These are phyloP conservation scores for Dendroctonus ponderosae DNA, from an alignment of 1,140 invertebrate species.

Conservation along the genomic window DNA sequence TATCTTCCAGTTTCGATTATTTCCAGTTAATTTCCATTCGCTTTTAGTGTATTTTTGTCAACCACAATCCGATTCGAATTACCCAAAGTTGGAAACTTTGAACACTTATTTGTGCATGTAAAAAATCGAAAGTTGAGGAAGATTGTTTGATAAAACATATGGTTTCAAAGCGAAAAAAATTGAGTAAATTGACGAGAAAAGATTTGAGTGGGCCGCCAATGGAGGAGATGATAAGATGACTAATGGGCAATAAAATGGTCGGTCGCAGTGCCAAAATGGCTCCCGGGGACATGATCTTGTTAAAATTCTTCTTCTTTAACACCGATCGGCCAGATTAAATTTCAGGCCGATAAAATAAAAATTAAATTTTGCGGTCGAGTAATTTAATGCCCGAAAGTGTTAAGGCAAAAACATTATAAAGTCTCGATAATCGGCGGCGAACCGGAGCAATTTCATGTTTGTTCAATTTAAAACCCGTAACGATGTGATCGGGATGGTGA, in stretches of 20 bases:
- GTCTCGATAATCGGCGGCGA: constrained; percentile 5
- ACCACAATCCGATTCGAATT: no score
- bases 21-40: no score
- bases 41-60: no score
- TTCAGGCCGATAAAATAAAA: constrained; percentile 32
- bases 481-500: background rate
- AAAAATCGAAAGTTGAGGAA: no score
- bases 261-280: constrained; percentile 29
- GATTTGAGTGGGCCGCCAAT: constrained; percentile 6
- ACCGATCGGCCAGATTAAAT: constrained; percentile 22
- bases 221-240: constrained; percentile 23
- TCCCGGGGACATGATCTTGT: constrained; percentile 28
- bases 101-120: no score
- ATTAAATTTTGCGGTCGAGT: constrained; percentile 28
- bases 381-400: constrained; percentile 19
- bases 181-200: no score
- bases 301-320: constrained; percentile 27
- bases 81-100: no score
- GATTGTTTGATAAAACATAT: no score
- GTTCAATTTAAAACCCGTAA: constrained; percentile 10
- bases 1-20: no score
- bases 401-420: constrained; percentile 16
- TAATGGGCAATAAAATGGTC: constrained; percentile 23
- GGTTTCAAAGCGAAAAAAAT: no score
- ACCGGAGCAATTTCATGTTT: constrained; percentile 10